Evolutionary conservation across 2,888 invertebrate species (phyloP).

Genomic region (Holacanthella duospinosa): DNA sequence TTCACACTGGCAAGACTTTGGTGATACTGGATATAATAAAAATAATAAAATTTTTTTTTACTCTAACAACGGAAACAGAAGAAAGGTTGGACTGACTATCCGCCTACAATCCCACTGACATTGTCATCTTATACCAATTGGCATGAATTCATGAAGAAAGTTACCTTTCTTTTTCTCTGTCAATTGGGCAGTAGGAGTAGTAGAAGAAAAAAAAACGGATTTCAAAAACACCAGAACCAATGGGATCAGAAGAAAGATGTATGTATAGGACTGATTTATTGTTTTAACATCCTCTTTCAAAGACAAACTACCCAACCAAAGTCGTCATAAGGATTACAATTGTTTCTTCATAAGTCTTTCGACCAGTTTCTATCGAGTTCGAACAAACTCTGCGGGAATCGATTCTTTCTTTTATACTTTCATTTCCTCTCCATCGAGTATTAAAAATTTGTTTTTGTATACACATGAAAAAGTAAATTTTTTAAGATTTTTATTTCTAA

Average conservation of each 20-base stretch:
- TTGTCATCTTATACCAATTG: not conserved
- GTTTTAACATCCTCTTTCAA: not conserved
- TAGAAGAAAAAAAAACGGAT: not conserved
- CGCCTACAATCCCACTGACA: not conserved
- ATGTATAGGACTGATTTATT: not conserved
- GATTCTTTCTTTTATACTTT: not conserved
- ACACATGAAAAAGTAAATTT: too few species aligned
- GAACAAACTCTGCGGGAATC: not conserved
- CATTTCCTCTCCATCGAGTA: too few species aligned
- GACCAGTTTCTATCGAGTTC: not conserved
- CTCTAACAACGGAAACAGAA: too few species aligned
- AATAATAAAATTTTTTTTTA: too few species aligned
- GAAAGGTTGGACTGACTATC: not conserved
- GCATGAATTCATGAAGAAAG: too few species aligned
- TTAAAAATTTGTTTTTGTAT: too few species aligned
- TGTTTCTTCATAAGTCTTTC: not conserved
- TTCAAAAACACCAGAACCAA: too few species aligned
- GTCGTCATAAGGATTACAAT: not conserved
- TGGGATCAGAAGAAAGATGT: too few species aligned
- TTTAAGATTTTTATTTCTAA: too few species aligned
- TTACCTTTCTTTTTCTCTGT: not conserved
- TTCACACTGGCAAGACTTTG: too few species aligned
- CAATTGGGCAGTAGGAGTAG: not conserved
- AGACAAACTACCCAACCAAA: not conserved
- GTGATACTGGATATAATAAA: too few species aligned